Base-by-base conservation (phyloP, 2,113 vertebrate species). In the Toxostoma redivivum region DNA sequence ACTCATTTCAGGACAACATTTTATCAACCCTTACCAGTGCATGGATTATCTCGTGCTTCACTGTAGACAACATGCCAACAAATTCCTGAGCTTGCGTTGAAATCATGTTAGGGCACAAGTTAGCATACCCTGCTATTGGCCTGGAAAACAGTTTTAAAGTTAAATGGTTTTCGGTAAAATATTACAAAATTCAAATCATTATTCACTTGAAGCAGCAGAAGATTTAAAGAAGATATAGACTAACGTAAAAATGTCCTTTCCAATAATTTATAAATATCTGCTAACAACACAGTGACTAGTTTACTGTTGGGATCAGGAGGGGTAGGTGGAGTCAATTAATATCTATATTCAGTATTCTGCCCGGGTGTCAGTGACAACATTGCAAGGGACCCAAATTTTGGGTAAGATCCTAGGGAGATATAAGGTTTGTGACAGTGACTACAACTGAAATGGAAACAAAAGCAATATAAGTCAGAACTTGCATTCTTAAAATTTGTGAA, bases 1-100 rank as follows among this genome's bases (percentile, higher is more conserved):
- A 60, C 14, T 30, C 30, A 35, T 21, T 71, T 78, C 60, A 69
- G 20, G 28, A 33, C 48, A 79, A 72, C 0, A 7, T 67, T 66
- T 77, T 60, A 42, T 33, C 31, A 74, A 24, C 5, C 38, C 98
- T 98, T 97, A 99, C 99, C 99, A 99, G 97, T 28, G 99, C 99
- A 73, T 99, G 99, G 88, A 99, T 99, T 88, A 99, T 99, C 97
- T 99, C 99, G 3, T 99, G 99, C 96, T 99, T 99, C 88, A 99
- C 99, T 12, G 99, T 99, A 79, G 99, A 99, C 53, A 99, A 97
- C 99, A 99, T 99, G 88, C 99, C 99, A 77, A 98, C 53, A 81
- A 99, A 99, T 88, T 99, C 99, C 97, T 99, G 99, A 93, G 99
- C 97, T 97, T 99, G 98, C 0, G 98, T 99, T 64, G 99, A 99